These are phyloP conservation scores for Cirrhinus mrigala DNA, from an alignment of 2,797 vertebrate genomes.

Conservation along the genomic window DNA sequence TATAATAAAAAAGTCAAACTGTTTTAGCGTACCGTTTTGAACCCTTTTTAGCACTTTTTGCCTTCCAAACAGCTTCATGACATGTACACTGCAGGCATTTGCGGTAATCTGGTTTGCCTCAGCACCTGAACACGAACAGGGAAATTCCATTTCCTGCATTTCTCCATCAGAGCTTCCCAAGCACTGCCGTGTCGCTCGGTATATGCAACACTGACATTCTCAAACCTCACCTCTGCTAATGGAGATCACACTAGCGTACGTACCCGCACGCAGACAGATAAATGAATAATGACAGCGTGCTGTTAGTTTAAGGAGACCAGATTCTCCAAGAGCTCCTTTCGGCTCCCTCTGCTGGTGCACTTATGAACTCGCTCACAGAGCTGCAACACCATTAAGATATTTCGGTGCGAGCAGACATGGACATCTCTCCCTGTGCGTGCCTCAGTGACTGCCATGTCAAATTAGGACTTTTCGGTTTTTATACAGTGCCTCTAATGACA, in stretches of 20 bases:
- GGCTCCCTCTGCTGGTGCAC: conserved; percentile 63
- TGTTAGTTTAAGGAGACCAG: conserved; percentile 14
- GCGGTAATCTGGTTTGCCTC: conserved; percentile 1
- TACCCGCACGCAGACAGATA: conserved; percentile 34
- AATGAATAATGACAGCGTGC: conserved; percentile 53
- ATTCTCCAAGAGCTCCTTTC: conserved; percentile 7
- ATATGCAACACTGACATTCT: conserved; percentile 18
- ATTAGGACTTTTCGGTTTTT: conserved; percentile 29
- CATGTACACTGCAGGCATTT: conserved; percentile 6
- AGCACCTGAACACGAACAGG: conserved; percentile 38
- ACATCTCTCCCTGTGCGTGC: conserved; percentile 13
- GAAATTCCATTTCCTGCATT: conserved; percentile 46
- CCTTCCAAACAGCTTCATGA: background rate
- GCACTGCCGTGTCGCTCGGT: background rate
- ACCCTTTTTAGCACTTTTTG: conserved; percentile 21
- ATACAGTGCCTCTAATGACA: conserved; percentile 24
- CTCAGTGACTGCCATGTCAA: conserved; percentile 17
- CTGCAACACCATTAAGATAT: conserved; percentile 23
- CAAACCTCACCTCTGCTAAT: conserved; percentile 54
- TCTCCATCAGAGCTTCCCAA: conserved; percentile 2
- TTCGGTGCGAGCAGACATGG: background rate
- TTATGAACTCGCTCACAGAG: conserved; percentile 17
- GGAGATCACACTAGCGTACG: conserved; percentile 42
- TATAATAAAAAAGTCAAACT: conserved; percentile 11
- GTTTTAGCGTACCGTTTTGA: background rate